Conservation (phyloP, 2,888 invertebrate genomes). For the Drosophila fulvimacula region DNA sequence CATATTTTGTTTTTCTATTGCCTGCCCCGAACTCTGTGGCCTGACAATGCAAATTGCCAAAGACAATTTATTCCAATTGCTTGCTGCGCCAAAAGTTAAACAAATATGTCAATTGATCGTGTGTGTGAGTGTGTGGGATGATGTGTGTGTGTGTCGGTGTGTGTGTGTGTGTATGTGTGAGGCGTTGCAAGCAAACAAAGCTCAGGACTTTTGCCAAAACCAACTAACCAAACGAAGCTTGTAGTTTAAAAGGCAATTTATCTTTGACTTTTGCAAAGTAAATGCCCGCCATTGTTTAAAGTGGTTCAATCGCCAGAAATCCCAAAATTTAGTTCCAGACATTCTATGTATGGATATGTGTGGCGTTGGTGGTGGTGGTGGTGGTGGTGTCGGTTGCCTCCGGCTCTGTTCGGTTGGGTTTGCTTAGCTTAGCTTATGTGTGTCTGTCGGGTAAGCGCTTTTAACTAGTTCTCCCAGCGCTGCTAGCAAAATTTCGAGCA, state of each 20-base stretch:
- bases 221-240: slow-evolving; percentile 68
- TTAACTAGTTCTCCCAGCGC: slow-evolving; percentile 67
- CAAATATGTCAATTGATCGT: slow-evolving; percentile 55
- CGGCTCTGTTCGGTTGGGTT: background rate
- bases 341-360: slow-evolving; percentile 17
- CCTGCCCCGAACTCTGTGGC: slow-evolving; percentile 25
- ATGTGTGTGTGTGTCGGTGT: background rate
- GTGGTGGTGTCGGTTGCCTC: slow-evolving; percentile 2
- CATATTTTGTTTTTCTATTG: slow-evolving; percentile 29
- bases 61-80: slow-evolving; percentile 71
- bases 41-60: slow-evolving; percentile 70
- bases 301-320: slow-evolving; percentile 54
- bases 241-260: slow-evolving; percentile 79
- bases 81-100: slow-evolving; percentile 59
- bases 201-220: slow-evolving; percentile 62
- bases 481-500: slow-evolving; percentile 56
- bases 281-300: slow-evolving; percentile 75
- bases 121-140: background rate
- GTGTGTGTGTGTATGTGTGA: slow-evolving; percentile 11
- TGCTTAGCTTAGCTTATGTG: slow-evolving; percentile 16
- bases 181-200: slow-evolving; percentile 60
- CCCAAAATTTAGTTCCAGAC: slow-evolving; percentile 1
- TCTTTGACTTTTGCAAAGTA: slow-evolving; percentile 76
- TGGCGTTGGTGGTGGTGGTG: background rate
- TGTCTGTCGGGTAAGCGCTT: slow-evolving; percentile 55